Evolutionary conservation across 1,140 invertebrate genomes (phyloP), one percentile per base, ranked within the genome.

Genomic region (Drosophila triauraria): DNA sequence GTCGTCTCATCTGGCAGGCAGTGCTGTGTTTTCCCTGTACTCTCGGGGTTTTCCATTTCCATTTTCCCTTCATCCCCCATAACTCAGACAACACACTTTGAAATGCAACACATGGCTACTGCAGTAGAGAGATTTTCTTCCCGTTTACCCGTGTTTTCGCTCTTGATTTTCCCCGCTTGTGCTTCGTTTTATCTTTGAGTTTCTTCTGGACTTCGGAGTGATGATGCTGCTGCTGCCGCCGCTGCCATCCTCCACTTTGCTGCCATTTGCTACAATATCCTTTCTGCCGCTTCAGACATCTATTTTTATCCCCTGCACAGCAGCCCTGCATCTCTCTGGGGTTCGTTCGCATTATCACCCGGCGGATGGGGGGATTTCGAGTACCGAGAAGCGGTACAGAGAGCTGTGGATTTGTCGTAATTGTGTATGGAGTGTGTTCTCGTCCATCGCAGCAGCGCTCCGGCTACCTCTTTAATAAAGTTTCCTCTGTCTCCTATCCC

Each of bases 91-190:
- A 84, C 84, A 84, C 84, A 84, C 84, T 88, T 88, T 88, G 84
- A 88, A 88, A 88, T 88, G 84, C 80, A 88, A 88, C 84, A 90
- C 84, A 90, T 90, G 84, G 77, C 84, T 56, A 20, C 57, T 50
- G 58, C 75, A 67, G 61, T 46, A 56, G 46, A 56, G 46, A 56
- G 67, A 87, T 82, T 86, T 69, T 61, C 44, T 17, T 13, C 13
- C 35, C 23, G 38, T 32, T 42, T 64, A 42, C 43, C 40, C 30
- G 17, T 13, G 48, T 40, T 40, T 50, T 57, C 56, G 38, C 23
- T 42, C 46, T 60, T 42, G 53, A 58, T 50, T 71, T 56, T 71
- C 58, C 53, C 38, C 35, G 51, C 32, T 23, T 38, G 51, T 48
- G 46, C 53, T 56, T 51, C 72, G 71, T 61, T 63, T 54, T 63